Evolutionary conservation across 2,113 vertebrate genomes (phyloP).

Genomic region (Myanophis thanlyinensis): DNA sequence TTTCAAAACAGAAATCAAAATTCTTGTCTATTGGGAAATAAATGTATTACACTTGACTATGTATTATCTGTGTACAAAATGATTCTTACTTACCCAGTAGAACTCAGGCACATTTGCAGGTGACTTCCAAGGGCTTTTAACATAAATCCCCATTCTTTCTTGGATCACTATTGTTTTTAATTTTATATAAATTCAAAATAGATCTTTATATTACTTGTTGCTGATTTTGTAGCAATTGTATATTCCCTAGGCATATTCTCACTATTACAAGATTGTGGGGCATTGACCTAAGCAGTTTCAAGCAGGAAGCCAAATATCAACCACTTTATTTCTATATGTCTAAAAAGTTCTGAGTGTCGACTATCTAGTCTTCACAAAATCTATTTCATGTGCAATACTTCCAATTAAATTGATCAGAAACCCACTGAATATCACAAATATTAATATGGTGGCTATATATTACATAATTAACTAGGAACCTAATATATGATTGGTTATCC

Average conservation of each 20-base stretch:
- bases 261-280: slow-evolving; percentile 4
- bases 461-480: background rate
- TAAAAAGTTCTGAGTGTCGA: background rate
- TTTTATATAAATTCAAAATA: background rate
- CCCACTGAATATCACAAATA: background rate
- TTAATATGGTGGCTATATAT: background rate
- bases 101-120: background rate
- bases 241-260: background rate
- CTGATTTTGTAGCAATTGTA: slow-evolving; percentile 5
- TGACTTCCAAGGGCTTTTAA: background rate
- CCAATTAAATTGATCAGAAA: background rate
- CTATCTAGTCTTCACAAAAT: background rate
- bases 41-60: background rate
- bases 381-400: background rate
- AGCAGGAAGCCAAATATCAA: background rate
- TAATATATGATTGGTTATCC: background rate
- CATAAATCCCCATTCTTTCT: background rate
- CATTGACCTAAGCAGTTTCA: slow-evolving; percentile 6
- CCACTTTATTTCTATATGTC: background rate
- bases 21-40: background rate
- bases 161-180: background rate
- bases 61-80: background rate
- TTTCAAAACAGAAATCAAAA: background rate
- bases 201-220: background rate
- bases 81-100: background rate